Evolutionary conservation across 2,113 vertebrate genomes (phyloP).

Genomic region (Phalacrocorax pelagicus): DNA sequence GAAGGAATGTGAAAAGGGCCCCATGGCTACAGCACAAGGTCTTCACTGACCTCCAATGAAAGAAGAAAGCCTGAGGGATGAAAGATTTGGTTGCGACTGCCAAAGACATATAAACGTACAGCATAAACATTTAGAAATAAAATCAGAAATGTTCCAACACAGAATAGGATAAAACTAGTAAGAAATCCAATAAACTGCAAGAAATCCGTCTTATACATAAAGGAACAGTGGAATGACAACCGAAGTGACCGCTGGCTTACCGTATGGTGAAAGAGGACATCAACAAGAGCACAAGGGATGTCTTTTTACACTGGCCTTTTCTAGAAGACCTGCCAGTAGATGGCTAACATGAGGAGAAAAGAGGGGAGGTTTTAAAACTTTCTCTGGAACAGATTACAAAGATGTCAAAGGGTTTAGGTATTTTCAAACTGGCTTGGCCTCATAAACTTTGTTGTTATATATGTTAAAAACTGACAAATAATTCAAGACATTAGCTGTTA

Average conservation of each 20-base stretch:
- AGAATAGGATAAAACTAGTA: not conserved
- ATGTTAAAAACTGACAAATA: not conserved
- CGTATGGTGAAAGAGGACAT: not conserved
- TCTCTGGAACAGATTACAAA: not conserved
- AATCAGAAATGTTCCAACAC: not conserved
- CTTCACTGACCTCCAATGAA: not conserved
- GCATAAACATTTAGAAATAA: slow-evolving; percentile 6
- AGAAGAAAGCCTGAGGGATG: not conserved
- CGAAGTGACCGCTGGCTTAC: not conserved
- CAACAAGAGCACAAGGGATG: not conserved
- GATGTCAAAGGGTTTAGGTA: not conserved
- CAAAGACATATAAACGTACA: not conserved
- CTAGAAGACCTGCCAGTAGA: not conserved
- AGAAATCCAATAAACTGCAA: not conserved
- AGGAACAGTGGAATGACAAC: not conserved
- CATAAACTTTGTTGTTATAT: not conserved
- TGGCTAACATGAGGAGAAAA: not conserved
- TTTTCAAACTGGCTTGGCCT: not conserved
- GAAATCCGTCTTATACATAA: not conserved
- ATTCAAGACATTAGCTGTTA: not conserved
- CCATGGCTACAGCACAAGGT: not conserved
- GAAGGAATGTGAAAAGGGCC: not conserved
- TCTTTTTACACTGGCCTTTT: not conserved
- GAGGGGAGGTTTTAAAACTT: not conserved
- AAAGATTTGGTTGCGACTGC: not conserved